phyloP scores from a whole-genome alignment of 2,797 vertebrate species.

The Typhlichthys subterraneus region DNA sequence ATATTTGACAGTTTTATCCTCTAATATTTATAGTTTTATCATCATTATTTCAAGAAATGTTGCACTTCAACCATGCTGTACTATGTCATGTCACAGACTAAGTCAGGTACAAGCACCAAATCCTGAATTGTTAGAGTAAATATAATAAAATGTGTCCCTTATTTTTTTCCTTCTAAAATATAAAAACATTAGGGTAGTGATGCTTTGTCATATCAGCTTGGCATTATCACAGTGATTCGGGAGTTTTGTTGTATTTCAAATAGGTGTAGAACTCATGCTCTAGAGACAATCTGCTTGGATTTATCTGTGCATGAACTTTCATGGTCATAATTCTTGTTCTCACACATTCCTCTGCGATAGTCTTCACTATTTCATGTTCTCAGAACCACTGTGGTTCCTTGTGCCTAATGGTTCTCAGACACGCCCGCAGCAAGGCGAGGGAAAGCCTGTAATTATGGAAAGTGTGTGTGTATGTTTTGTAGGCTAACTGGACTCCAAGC shows the following conservation, averaged over 20 bases:
- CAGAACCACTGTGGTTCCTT: conserved; percentile 25
- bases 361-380: conserved; percentile 24
- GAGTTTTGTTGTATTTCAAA: not conserved
- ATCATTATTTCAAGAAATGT: too few species aligned
- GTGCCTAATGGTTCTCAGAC: conserved; percentile 62
- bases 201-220: not conserved
- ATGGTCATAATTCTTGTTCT: not conserved
- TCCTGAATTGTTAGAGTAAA: too few species aligned
- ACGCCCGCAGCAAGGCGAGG: conserved; percentile 55
- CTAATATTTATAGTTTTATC: too few species aligned
- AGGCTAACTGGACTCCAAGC: conserved; percentile 42
- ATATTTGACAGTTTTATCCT: too few species aligned
- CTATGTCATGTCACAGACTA: too few species aligned
- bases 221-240: not conserved
- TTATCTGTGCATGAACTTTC: not conserved
- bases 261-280: not conserved
- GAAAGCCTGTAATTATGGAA: conserved; percentile 67
- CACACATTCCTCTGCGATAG: conserved; percentile 2
- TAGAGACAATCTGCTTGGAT: not conserved
- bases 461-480: conserved; percentile 59
- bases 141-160: too few species aligned
- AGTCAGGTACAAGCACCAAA: too few species aligned
- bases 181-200: not conserved
- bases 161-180: not conserved
- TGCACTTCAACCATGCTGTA: too few species aligned